A percentile compares a stretch with the other conserved stretches of the same genome.
Conservation (phyloP, 2,888 invertebrate species). For the Teleiodes luculella region DNA sequence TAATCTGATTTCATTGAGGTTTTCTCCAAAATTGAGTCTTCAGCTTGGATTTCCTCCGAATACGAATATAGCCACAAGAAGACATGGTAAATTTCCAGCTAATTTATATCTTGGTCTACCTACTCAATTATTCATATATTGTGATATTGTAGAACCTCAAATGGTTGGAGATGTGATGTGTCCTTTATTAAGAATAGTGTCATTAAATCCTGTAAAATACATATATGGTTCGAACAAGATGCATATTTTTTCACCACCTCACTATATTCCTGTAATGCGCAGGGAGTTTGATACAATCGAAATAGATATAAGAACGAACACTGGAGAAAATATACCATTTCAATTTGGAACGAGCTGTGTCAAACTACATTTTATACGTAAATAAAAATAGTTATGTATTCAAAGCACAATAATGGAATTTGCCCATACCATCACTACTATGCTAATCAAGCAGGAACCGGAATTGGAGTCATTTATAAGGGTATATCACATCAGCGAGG, state of each 20-base stretch:
- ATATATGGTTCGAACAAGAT: slow-evolving; percentile 30
- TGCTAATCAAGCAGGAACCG: slow-evolving; percentile 29
- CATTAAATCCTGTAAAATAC: slow-evolving; percentile 26
- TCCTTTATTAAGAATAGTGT: slow-evolving; percentile 27
- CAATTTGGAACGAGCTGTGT: slow-evolving; percentile 32
- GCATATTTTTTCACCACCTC: slow-evolving; percentile 27
- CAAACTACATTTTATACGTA: slow-evolving; percentile 25
- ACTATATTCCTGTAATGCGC: slow-evolving; percentile 32
- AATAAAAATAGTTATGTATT: slow-evolving; percentile 24
- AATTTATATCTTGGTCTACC: slow-evolving; percentile 23
- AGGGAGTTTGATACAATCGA: slow-evolving; percentile 35
- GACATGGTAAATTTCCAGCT: slow-evolving; percentile 23
- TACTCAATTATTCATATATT: slow-evolving; percentile 24
- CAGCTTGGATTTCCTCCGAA: slow-evolving; percentile 29
- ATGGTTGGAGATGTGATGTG: slow-evolving; percentile 29
- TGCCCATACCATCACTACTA: slow-evolving; percentile 30
- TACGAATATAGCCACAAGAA: slow-evolving; percentile 2
- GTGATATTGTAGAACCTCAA: slow-evolving; percentile 24
- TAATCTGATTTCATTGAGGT: not conserved
- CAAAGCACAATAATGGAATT: slow-evolving; percentile 9
- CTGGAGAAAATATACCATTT: slow-evolving; percentile 30
- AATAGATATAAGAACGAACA: slow-evolving; percentile 37
- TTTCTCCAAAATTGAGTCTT: slow-evolving; percentile 20
- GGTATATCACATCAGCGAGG: slow-evolving; percentile 22
- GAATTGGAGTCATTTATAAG: slow-evolving; percentile 30